Evolutionary conservation across 1,140 invertebrate species (phyloP).

Genomic region (Eueides isabella): DNA sequence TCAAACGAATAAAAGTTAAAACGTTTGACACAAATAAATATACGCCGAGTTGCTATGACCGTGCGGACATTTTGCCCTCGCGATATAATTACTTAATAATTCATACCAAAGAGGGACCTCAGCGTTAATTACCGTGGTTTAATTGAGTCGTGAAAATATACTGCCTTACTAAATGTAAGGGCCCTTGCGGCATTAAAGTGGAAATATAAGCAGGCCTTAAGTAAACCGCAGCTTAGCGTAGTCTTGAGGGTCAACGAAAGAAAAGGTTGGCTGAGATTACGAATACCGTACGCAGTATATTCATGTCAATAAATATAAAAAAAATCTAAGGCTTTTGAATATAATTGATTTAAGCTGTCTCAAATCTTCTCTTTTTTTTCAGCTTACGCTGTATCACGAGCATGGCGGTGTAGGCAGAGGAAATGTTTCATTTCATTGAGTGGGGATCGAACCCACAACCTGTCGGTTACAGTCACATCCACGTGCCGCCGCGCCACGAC

Average conservation of each 20-base stretch:
- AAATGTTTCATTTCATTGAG: too few relatives aligned
- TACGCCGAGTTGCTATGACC: not conserved
- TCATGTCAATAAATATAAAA: not conserved
- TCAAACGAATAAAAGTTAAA: not conserved
- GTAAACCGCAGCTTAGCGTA: conserved; percentile 14
- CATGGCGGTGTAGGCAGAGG: too few relatives aligned
- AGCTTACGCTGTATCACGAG: too few relatives aligned
- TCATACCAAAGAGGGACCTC: conserved; percentile 23
- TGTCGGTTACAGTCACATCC: too few relatives aligned
- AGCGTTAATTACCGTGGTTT: conserved; percentile 32
- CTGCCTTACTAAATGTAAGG: conserved; percentile 23
- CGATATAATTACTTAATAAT: conserved; percentile 37
- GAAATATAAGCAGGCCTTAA: conserved; percentile 23
- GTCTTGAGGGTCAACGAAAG: conserved; percentile 12
- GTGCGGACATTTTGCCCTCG: not conserved
- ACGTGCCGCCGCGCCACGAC: too few relatives aligned
- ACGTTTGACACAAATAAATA: conserved; percentile 6
- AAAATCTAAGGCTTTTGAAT: not conserved
- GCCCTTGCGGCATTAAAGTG: conserved; percentile 14
- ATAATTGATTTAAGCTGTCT: not conserved
- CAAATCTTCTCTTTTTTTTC: too few relatives aligned
- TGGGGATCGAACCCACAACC: too few relatives aligned
- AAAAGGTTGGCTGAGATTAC: conserved; percentile 12
- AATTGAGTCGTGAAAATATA: conserved; percentile 39
- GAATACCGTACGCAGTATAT: not conserved